These are phyloP conservation scores for Tangara arthus DNA, from an alignment of 2,797 vertebrate genomes.

Conservation along the genomic window DNA sequence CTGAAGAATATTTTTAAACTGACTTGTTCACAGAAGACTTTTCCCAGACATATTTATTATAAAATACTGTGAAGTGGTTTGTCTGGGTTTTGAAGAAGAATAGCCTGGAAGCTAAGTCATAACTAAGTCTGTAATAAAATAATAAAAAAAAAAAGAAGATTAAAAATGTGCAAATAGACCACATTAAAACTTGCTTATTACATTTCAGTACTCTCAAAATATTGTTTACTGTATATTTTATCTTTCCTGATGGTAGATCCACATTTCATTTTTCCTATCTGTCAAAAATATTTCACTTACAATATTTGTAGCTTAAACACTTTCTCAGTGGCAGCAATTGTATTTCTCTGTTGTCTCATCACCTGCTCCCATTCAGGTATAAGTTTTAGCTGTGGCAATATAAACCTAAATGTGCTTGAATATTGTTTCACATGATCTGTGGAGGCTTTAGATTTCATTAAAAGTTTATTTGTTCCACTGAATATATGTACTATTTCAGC, in stretches of 20 bases:
- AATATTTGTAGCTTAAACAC: not conserved
- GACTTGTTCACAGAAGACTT: not conserved
- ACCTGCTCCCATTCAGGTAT: not conserved
- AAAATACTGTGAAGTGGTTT: not conserved
- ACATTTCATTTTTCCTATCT: conserved; percentile 2
- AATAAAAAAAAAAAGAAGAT: not conserved
- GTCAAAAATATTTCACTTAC: not conserved
- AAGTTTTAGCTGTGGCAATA: not conserved
- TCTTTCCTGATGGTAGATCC: not conserved
- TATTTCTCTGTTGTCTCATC: not conserved
- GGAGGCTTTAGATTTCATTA: not conserved
- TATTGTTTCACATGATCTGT: not conserved
- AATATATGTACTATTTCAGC: not conserved
- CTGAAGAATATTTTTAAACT: conserved; percentile 1
- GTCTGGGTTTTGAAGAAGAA: conserved; percentile 14
- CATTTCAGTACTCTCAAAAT: not conserved
- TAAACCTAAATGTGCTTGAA: not conserved
- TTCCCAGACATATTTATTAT: not conserved
- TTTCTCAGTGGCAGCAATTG: not conserved
- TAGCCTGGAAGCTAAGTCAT: not conserved
- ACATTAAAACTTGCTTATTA: not conserved
- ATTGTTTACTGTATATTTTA: not conserved
- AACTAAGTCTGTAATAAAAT: not conserved
- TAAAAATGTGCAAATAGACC: not conserved
- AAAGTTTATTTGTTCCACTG: not conserved